Evolutionary conservation across 2,113 vertebrate genomes (phyloP), one percentile per base, ranked within the genome.

Genomic region (Poeciliopsis turrubarensis): DNA sequence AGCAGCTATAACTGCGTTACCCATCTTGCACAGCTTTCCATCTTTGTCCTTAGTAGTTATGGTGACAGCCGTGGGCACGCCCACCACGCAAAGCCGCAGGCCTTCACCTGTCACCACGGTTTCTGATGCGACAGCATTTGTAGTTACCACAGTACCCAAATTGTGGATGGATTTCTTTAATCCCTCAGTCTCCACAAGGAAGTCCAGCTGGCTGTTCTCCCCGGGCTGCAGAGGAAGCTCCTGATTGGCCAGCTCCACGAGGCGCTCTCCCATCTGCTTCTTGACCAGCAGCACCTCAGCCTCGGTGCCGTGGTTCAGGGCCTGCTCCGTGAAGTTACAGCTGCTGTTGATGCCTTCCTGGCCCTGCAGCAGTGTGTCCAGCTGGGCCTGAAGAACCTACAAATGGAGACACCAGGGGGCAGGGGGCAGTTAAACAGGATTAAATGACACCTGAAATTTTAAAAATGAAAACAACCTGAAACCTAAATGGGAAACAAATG

Each of bases 81-180:
- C 97, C 0, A 97, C 95, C 72, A 97, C 90, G 0, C 97, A 98
- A 89, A 97, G 97, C 72, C 95, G 94, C 80, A 99, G 84, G 1
- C 97, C 97, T 75, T 98, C 98, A 0, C 98, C 97, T 0, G 96
- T 98, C 57, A 97, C 97, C 64, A 98, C 97, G 0, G 97, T 98
- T 90, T 98, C 96, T 0, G 96, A 97, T 68, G 97, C 97, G 3
- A 98, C 96, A 0, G 97, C 97, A 11, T 97, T 98, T 37, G 97
- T 99, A 57, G 97, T 98, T 47, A 97, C 79, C 64, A 99, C 95
- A n/a, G 96, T 96, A 0, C 98, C 98, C 51, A 99, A 92, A 84
- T 98, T 98, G 91, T 98, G 97, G 89, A 99, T 97, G 86, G 97
- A 99, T 86, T 98, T 98, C 89, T 97, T 98, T 70, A 99, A 91